phyloP scores from a whole-genome alignment of 2,113 vertebrate genomes.

The Telmatochromis bifrenatus region DNA sequence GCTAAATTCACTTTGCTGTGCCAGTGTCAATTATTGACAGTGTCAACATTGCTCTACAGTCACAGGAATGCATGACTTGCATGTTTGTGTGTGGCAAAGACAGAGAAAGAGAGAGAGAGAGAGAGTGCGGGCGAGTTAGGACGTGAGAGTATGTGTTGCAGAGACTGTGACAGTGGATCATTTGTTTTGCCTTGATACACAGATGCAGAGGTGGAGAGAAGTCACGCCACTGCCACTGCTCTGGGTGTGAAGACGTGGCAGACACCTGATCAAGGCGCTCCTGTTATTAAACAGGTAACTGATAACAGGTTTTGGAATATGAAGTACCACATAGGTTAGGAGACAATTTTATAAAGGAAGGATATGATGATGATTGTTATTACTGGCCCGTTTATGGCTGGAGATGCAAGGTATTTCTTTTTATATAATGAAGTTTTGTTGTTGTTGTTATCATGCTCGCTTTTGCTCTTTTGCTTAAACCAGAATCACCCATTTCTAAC shows the following conservation, averaged over 20 bases:
- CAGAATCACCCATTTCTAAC: background rate
- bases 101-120: background rate
- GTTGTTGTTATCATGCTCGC: background rate
- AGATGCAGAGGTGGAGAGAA: slow-evolving; percentile 29
- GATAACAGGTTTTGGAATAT: background rate
- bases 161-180: background rate
- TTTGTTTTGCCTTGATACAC: slow-evolving; percentile 57
- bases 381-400: background rate
- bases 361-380: background rate
- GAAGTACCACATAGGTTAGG: background rate
- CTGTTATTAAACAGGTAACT: slow-evolving; percentile 37
- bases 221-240: background rate
- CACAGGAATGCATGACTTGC: background rate
- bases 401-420: background rate
- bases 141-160: background rate
- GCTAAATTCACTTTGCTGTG: background rate
- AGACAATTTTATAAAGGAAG: background rate
- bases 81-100: background rate
- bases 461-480: background rate
- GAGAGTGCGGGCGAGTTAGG: background rate
- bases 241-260: slow-evolving; percentile 11
- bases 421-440: background rate
- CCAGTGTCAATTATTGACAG: slow-evolving; percentile 47
- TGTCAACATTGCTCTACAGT: slow-evolving; percentile 52
- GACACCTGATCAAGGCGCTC: background rate